These are phyloP conservation scores for Falcunculus frontatus DNA, from an alignment of 2,113 vertebrate genomes.

Conservation along the genomic window DNA sequence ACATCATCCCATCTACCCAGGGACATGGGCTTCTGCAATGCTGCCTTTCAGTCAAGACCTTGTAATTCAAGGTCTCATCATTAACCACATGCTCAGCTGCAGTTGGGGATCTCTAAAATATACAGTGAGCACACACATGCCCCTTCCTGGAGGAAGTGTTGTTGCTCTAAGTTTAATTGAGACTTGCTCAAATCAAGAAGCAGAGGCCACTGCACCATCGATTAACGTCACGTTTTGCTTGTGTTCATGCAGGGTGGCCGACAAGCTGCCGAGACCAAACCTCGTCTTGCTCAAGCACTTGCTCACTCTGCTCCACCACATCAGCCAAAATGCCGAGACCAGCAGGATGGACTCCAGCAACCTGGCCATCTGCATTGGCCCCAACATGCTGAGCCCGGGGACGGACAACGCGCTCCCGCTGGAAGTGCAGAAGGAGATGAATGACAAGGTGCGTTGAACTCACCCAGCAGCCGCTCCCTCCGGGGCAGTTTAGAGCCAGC, in stretches of 20 bases:
- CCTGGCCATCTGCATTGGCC: conserved; percentile 87
- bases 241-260: conserved; percentile 72
- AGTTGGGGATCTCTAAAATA: conserved; percentile 39
- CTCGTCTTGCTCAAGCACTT: conserved; percentile 65
- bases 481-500: background rate
- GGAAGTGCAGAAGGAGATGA: conserved; percentile 76
- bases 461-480: background rate
- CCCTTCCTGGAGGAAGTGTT: conserved; percentile 34
- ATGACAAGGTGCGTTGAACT: conserved; percentile 68
- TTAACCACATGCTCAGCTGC: background rate
- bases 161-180: background rate
- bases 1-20: background rate
- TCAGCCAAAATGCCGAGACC: conserved; percentile 72
- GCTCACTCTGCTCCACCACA: conserved; percentile 79
- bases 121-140: background rate
- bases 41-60: background rate
- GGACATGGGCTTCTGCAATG: background rate
- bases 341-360: conserved; percentile 91
- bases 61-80: background rate
- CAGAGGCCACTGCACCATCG: background rate
- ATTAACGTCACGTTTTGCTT: background rate
- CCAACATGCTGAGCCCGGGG: conserved; percentile 80
- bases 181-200: background rate
- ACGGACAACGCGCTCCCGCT: conserved; percentile 45
- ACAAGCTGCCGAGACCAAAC: conserved; percentile 80